Evolutionary conservation across 2,113 vertebrate species (phyloP).

Genomic region (Pedionomus torquatus): DNA sequence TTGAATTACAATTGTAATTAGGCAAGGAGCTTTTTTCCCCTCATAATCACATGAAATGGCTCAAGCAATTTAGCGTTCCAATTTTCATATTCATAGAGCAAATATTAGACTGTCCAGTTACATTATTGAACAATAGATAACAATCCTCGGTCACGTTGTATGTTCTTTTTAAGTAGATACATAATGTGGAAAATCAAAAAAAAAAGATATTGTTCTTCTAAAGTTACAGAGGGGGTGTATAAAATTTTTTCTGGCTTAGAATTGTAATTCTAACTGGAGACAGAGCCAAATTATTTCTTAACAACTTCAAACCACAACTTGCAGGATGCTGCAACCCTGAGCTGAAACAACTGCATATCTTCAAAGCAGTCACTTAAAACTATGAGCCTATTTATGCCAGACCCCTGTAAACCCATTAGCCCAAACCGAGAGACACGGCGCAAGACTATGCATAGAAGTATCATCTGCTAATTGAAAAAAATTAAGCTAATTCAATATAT

Average conservation of each 20-base stretch:
- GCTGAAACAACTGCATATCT: background rate
- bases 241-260: background rate
- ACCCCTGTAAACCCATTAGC: background rate
- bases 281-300: background rate
- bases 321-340: background rate
- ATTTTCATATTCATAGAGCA: conserved; percentile 51
- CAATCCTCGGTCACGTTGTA: background rate
- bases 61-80: conserved; percentile 28
- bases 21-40: background rate
- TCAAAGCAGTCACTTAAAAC: background rate
- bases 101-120: conserved; percentile 54
- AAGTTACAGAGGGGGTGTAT: background rate
- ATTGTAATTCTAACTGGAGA: background rate
- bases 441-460: background rate
- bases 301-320: background rate
- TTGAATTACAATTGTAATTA: conserved; percentile 65
- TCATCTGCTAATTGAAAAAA: background rate
- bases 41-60: conserved; percentile 25
- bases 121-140: conserved; percentile 51
- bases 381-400: background rate
- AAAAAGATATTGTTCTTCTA: background rate
- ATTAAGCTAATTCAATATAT: background rate
- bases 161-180: background rate
- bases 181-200: background rate
- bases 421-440: background rate